These are phyloP conservation scores for Leucophenga varia DNA, from an alignment of 1,140 invertebrate genomes.

Conservation along the genomic window DNA sequence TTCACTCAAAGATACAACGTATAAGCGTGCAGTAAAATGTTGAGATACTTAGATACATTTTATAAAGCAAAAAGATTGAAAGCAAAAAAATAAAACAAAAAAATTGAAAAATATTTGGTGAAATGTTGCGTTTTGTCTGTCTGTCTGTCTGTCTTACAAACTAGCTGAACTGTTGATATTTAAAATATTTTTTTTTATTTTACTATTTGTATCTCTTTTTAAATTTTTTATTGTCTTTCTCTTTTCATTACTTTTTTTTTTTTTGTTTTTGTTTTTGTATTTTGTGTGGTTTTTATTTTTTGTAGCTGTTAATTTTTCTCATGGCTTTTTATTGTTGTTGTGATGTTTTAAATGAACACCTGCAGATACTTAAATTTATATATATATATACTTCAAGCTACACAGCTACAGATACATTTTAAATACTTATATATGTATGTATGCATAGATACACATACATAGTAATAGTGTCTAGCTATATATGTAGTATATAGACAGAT, in stretches of 20 bases:
- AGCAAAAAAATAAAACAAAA: constrained; percentile 14
- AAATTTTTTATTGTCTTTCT: constrained; percentile 18
- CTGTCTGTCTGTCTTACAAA: constrained; percentile 1
- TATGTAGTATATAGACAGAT: too few species aligned
- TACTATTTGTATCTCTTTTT: too few species aligned
- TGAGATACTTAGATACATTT: too few species aligned
- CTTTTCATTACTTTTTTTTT: constrained; percentile 9
- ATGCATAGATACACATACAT: constrained; percentile 12
- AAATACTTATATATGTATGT: not conserved
- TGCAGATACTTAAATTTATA: constrained; percentile 56
- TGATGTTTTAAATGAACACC: constrained; percentile 54
- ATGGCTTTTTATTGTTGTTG: constrained; percentile 39
- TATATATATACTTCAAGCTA: constrained; percentile 7
- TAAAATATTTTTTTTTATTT: constrained; percentile 9
- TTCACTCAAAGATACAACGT: too few species aligned
- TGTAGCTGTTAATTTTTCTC: constrained; percentile 38
- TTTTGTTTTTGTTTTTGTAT: constrained; percentile 16
- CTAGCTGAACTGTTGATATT: too few species aligned
- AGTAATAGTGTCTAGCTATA: too few species aligned
- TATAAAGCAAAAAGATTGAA: constrained; percentile 20
- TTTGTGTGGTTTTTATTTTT: constrained; percentile 28
- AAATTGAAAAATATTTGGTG: constrained; percentile 5
- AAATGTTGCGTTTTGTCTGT: constrained; percentile 9
- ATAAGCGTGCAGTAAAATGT: too few species aligned
- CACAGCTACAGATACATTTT: too few species aligned